These are phyloP conservation scores for Drosophila varians DNA, from an alignment of 1,140 invertebrate genomes.

Conservation along the genomic window DNA sequence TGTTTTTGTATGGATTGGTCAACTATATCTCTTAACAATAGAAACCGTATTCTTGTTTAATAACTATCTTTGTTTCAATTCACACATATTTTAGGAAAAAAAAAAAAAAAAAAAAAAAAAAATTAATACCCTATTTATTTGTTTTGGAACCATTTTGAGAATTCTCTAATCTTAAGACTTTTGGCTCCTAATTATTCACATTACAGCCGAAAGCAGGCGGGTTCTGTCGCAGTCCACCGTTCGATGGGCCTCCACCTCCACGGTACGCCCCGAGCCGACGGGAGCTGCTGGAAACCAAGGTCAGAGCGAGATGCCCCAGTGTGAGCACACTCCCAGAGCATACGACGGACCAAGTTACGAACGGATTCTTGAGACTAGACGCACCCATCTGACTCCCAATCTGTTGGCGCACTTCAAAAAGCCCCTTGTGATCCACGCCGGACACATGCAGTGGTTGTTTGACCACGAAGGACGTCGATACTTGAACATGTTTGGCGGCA, in stretches of 20 bases:
- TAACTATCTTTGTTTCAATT: no score
- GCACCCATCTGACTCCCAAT: slow-evolving; percentile 88
- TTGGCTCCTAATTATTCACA: neutral
- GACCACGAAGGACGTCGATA: slow-evolving; percentile 94
- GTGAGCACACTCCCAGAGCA: slow-evolving; percentile 39
- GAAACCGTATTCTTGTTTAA: no score
- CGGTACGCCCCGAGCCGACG: slow-evolving; percentile 12
- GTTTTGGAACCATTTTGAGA: no score
- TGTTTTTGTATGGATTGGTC: no score
- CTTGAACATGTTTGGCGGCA: slow-evolving; percentile 97
- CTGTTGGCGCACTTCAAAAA: slow-evolving; percentile 91
- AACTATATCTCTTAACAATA: no score
- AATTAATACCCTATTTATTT: no score
- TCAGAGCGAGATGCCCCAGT: slow-evolving; percentile 63
- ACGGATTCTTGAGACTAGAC: slow-evolving; percentile 85
- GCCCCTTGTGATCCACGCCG: slow-evolving; percentile 93
- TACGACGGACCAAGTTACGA: slow-evolving; percentile 86
- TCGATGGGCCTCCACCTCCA: slow-evolving; percentile 23
- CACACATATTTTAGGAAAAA: no score
- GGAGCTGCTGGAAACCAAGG: neutral
- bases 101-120: no score
- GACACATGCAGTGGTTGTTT: slow-evolving; percentile 96
- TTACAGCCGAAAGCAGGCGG: slow-evolving; percentile 27
- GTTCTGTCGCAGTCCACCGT: slow-evolving; percentile 2
- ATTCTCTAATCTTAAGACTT: neutral